These are phyloP conservation scores for Alouatta palliata DNA, from an alignment of 2,113 vertebrate genomes.

Conservation along the genomic window DNA sequence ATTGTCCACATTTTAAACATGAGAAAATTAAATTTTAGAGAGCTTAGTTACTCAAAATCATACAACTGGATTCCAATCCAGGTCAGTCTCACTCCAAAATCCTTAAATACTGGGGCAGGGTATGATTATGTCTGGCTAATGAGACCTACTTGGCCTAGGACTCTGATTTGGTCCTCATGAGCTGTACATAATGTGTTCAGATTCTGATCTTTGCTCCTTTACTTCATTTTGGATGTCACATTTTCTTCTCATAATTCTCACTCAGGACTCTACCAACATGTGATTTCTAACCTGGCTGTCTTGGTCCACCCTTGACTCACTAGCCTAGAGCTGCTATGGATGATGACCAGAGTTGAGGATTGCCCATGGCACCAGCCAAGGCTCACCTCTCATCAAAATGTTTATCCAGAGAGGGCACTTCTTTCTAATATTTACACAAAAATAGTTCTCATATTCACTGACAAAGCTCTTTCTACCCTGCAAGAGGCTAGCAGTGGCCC, in stretches of 20 bases:
- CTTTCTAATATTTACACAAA: neutral
- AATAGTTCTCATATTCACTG: neutral
- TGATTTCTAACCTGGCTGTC: neutral
- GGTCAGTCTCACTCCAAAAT: neutral
- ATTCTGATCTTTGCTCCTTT: neutral
- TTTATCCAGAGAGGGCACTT: neutral
- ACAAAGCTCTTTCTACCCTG: neutral
- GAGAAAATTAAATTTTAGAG: neutral
- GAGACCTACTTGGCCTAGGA: neutral
- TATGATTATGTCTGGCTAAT: fast-evolving
- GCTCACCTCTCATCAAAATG: neutral
- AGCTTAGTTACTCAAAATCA: neutral
- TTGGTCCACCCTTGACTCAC: neutral
- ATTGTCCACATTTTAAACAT: neutral
- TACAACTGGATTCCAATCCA: neutral
- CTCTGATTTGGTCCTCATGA: neutral
- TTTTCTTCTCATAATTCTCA: neutral
- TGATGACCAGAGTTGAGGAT: neutral
- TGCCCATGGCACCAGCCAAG: neutral
- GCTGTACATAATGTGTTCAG: neutral
- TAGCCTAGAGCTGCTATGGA: neutral
- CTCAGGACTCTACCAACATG: neutral
- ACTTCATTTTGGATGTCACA: neutral
- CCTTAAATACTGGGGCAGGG: neutral
- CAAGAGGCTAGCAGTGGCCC: neutral